phyloP scores from a whole-genome alignment of 2,113 vertebrate species.

The Alouatta palliata region DNA sequence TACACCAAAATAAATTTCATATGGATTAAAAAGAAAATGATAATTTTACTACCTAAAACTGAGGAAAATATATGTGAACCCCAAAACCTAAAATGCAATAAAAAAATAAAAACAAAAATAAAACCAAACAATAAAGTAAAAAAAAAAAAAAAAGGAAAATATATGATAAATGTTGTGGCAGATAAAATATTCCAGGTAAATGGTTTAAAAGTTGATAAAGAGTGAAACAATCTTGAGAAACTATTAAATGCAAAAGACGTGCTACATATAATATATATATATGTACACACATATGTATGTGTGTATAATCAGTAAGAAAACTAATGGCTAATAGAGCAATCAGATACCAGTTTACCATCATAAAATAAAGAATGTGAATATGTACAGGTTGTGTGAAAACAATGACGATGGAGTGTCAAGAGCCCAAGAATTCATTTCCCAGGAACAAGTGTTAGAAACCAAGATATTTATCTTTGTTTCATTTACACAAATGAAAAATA shows the following conservation, averaged over 20 bases:
- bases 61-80: not conserved
- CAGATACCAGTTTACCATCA: not conserved
- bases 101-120: no score
- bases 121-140: no score
- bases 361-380: not conserved
- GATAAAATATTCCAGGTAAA: not conserved
- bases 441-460: not conserved
- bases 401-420: not conserved
- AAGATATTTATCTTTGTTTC: not conserved
- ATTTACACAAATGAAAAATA: constrained; percentile 11
- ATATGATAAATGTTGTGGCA: not conserved
- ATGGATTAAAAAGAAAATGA: not conserved
- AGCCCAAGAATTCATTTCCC: not conserved
- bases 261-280: not conserved
- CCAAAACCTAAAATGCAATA: no score
- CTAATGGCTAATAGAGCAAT: not conserved
- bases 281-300: not conserved
- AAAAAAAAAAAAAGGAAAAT: not conserved
- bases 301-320: not conserved
- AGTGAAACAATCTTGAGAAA: not conserved
- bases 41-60: not conserved
- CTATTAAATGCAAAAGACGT: not conserved
- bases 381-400: not conserved
- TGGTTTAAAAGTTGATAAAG: not conserved
- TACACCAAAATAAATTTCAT: not conserved